phyloP scores from a whole-genome alignment of 30 jellyfish, hydroid and myxozoan species.

The Aurelia aurita complex sp. Pacific region DNA sequence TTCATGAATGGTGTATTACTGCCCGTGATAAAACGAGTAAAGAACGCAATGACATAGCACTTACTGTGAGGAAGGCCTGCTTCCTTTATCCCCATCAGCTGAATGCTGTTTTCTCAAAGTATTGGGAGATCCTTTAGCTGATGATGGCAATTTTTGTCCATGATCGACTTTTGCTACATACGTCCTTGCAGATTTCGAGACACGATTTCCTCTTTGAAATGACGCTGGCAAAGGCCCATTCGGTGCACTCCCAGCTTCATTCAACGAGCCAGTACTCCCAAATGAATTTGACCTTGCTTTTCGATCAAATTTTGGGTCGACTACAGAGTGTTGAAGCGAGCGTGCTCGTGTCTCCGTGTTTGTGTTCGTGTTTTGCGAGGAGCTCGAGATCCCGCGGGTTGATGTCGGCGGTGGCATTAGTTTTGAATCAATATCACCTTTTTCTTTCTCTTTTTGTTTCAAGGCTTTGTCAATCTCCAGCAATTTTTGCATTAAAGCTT shows the following conservation, averaged over 20 bases:
- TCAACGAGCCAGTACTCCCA: conserved; percentile 84
- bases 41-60: conserved; percentile 24
- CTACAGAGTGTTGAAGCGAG: conserved; percentile 19
- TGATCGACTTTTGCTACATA: conserved; percentile 49
- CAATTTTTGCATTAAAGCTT: conserved; percentile 75
- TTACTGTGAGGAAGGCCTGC: conserved; percentile 56
- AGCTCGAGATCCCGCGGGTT: conserved; percentile 57
- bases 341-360: conserved; percentile 48
- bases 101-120: conserved; percentile 35
- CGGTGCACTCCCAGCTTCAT: conserved; percentile 53
- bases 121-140: conserved; percentile 71
- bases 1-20: no score
- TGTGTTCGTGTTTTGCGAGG: conserved; percentile 39
- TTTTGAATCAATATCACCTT: conserved; percentile 53
- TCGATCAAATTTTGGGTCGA: conserved; percentile 6
- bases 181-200: conserved; percentile 87
- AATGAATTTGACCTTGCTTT: conserved; percentile 53
- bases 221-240: conserved; percentile 60
- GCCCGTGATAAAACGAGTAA: no score
- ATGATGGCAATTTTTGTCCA: conserved; percentile 42
- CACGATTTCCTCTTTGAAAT: conserved; percentile 83
- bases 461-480: conserved; percentile 82
- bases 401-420: conserved; percentile 94
- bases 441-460: conserved; percentile 58
- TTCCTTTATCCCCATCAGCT: conserved; percentile 41